Evolutionary conservation across 2,797 vertebrate genomes (phyloP).

Genomic region (Numenius phaeopus): DNA sequence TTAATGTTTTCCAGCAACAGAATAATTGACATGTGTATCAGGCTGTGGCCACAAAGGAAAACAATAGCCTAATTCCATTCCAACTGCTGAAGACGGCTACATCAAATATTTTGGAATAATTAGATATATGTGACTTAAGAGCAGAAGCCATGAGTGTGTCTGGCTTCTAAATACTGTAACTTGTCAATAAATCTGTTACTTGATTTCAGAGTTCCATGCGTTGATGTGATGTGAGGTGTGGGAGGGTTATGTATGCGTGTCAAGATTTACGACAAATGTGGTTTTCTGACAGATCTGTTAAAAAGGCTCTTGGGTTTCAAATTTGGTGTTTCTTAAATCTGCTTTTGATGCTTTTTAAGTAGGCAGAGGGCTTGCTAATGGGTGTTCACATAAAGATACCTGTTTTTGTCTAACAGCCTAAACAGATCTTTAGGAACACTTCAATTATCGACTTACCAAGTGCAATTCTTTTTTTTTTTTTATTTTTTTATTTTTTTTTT

Average conservation of each 20-base stretch:
- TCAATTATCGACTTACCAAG: not conserved
- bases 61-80: not conserved
- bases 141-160: slow-evolving; percentile 50
- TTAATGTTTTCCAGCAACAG: slow-evolving; percentile 27
- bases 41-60: slow-evolving; percentile 28
- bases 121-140: slow-evolving; percentile 50
- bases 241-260: not conserved
- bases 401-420: not conserved
- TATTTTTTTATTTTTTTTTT: not conserved
- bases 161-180: slow-evolving; percentile 71
- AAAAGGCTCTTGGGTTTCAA: not conserved
- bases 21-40: slow-evolving; percentile 16
- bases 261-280: rapidly evolving
- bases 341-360: not conserved
- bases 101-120: slow-evolving; percentile 56
- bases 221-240: not conserved
- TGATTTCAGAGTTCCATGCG: slow-evolving; percentile 56
- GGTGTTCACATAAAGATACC: not conserved
- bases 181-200: slow-evolving; percentile 79
- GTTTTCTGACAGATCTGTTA: not conserved
- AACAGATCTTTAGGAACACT: not conserved
- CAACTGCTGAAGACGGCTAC: not conserved
- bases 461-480: too few relatives aligned
- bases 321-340: not conserved
- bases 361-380: not conserved